Evolutionary conservation across 1,140 invertebrate genomes (phyloP).

Genomic region (Drosophila miranda): DNA sequence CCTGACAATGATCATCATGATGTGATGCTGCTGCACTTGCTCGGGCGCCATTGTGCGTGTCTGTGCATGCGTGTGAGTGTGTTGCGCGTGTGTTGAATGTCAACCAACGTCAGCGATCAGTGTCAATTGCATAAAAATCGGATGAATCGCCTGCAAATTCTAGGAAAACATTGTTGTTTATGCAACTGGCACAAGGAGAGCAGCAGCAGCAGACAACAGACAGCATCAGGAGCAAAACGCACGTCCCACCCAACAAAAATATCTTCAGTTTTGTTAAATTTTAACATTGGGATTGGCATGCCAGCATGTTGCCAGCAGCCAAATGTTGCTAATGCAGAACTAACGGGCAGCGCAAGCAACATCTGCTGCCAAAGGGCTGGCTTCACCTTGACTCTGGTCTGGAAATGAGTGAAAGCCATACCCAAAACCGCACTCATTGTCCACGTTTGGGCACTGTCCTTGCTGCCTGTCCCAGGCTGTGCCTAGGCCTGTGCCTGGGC

Average conservation of each 20-base stretch:
- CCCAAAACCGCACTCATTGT: constrained; percentile 2
- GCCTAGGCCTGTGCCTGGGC: constrained; percentile 4
- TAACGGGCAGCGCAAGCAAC: constrained; percentile 29
- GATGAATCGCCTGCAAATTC: constrained; percentile 59
- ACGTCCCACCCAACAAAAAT: not conserved
- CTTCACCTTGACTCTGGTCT: constrained; percentile 15
- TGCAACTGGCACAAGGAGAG: constrained; percentile 68
- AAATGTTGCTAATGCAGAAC: constrained; percentile 15
- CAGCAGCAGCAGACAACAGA: constrained; percentile 1
- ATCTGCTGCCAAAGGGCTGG: constrained; percentile 16
- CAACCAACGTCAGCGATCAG: constrained; percentile 57
- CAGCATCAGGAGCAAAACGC: not conserved
- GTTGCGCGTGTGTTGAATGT: constrained; percentile 57
- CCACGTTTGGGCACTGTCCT: constrained; percentile 54
- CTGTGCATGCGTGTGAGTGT: constrained; percentile 24
- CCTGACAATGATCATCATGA: constrained; percentile 54
- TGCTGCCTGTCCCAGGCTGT: constrained; percentile 13
- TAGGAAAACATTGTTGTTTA: constrained; percentile 68
- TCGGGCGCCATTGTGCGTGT: constrained; percentile 6
- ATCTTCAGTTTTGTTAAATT: too few relatives aligned
- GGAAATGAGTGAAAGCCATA: constrained; percentile 34
- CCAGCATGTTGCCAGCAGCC: too few relatives aligned
- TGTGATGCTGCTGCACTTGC: constrained; percentile 11
- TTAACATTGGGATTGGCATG: too few relatives aligned
- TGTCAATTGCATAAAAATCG: constrained; percentile 64